phyloP scores from a whole-genome alignment of 2,113 vertebrate genomes.

The Equus quagga region DNA sequence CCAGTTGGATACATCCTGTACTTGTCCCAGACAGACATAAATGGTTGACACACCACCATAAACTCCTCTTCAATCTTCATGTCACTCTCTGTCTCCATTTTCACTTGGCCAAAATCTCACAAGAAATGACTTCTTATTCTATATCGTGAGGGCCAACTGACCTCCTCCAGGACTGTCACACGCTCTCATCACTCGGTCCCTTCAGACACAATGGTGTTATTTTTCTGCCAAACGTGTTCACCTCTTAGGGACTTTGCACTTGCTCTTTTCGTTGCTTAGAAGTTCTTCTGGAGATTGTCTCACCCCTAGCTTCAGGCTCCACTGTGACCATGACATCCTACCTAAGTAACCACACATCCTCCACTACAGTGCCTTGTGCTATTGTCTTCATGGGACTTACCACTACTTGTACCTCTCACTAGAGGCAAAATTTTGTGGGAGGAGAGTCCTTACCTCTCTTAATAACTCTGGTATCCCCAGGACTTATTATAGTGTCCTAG shows the following conservation, averaged over 20 bases:
- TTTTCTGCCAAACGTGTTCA: not conserved
- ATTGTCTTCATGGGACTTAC: not conserved
- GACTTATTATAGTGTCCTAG: not conserved
- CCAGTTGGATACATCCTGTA: not conserved
- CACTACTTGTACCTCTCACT: rapidly evolving
- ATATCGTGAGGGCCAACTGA: not conserved
- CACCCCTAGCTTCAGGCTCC: not conserved
- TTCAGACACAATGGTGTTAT: not conserved
- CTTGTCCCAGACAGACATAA: not conserved
- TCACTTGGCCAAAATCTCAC: not conserved
- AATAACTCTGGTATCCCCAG: not conserved
- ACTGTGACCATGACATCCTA: not conserved
- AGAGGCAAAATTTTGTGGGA: not conserved
- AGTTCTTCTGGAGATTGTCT: not conserved
- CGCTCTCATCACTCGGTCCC: no score
- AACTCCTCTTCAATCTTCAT: not conserved
- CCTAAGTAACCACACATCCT: not conserved
- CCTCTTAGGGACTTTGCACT: not conserved
- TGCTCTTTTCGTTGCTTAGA: not conserved
- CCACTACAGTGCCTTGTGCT: not conserved
- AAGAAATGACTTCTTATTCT: not conserved
- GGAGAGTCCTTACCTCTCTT: not conserved
- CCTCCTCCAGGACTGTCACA: not conserved
- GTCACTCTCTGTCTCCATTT: not conserved
- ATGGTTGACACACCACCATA: not conserved